phyloP scores from a whole-genome alignment of 2,888 invertebrate species.

The Philereme transversata region DNA sequence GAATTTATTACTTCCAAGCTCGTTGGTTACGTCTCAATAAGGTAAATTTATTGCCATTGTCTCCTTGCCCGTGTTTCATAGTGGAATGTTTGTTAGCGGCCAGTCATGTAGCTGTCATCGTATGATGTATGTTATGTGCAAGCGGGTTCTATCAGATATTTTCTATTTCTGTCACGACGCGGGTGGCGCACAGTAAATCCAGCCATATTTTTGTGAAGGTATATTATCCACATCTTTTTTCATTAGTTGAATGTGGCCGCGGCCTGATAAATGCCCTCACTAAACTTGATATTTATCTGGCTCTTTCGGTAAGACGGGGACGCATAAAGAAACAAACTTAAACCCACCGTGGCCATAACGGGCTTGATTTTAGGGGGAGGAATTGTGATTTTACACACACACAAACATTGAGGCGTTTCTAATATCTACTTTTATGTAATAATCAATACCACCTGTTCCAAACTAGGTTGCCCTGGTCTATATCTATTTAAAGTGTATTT shows the following conservation, averaged over 20 bases:
- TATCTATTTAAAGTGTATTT: not conserved
- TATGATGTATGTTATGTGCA: constrained; percentile 65
- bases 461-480: constrained; percentile 2
- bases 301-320: constrained; percentile 32
- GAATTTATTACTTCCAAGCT: not conserved
- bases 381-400: constrained; percentile 12
- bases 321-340: constrained; percentile 34
- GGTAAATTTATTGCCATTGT: constrained; percentile 7
- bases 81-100: constrained; percentile 54
- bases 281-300: constrained; percentile 48
- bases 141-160: constrained; percentile 62
- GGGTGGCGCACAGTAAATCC: constrained; percentile 64
- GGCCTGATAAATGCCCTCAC: constrained; percentile 51
- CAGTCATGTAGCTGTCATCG: constrained; percentile 63
- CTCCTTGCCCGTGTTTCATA: constrained; percentile 20
- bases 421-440: not conserved
- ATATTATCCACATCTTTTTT: constrained; percentile 62
- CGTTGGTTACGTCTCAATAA: not conserved
- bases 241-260: constrained; percentile 58
- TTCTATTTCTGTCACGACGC: constrained; percentile 73
- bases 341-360: constrained; percentile 16
- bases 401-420: constrained; percentile 17
- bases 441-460: not conserved
- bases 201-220: constrained; percentile 63
- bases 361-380: constrained; percentile 9